Evolutionary conservation across 2,797 vertebrate genomes (phyloP), one percentile per base, ranked within the genome.

Genomic region (Choloepus didactylus): DNA sequence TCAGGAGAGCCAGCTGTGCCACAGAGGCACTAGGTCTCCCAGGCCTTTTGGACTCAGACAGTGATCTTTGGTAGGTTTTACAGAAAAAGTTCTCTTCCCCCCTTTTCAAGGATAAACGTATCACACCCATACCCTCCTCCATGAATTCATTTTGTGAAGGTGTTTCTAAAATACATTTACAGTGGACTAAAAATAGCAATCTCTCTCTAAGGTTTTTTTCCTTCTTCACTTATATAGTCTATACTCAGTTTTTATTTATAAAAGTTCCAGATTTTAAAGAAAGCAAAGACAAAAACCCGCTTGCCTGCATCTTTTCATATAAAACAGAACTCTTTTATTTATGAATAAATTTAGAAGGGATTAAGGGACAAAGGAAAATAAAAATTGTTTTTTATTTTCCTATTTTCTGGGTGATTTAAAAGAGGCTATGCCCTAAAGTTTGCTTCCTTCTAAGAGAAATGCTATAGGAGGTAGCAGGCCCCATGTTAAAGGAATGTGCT

Each of bases 241-340:
- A 9, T 18, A 7, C 8, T 29, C 19, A 19, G 38, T n/a, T 79
- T 62, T 75, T 86, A 56, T 70, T 72, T 79, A n/a, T 64, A 93
- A 83, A 92, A 41, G 64, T 7, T 51, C 31, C 59, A 81, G 56
- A 59, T 69, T 82, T 91, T 89, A 94, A 92, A 21, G 66, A 27
- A 5, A 21, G 84, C 19, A 80, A 70, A 70, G 75, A 75, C 41
- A 54, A 76, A 70, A 11, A 10, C 56, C 27, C 76, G 19, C 4
- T 1, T 66, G 18, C 35, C 41, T n/a, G 5, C 9, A 62, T 66
- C 31, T 80, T 67, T 49, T 66, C 2, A 5, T 21, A 49, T 27
- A 41, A 73, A 69, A 51, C 1, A 29, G 3, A 70, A 44, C 9
- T n/a, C 4, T 60, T 49, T 25, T 41, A 60, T 31, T 72, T 64